Percentiles rank a stretch among this genome's conserved stretches.
Evolutionary conservation across 2,888 invertebrate species (phyloP).

Genomic region (Osmoderma eremita): DNA sequence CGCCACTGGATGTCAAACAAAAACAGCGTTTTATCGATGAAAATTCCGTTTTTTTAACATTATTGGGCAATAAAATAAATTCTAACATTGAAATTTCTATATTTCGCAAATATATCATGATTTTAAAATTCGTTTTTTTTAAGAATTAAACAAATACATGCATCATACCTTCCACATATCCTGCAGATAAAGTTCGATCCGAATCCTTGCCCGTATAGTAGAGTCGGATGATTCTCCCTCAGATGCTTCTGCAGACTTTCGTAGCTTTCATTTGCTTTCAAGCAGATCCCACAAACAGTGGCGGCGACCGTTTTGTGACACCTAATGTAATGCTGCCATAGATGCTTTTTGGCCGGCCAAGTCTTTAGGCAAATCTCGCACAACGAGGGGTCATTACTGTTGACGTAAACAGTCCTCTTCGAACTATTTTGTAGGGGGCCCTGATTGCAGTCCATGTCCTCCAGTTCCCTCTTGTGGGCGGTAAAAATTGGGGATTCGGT

Average conservation of each 20-base stretch:
- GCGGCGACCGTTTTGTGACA: slow-evolving; percentile 69
- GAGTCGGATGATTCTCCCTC: slow-evolving; percentile 64
- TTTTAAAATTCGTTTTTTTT: not conserved
- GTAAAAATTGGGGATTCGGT: slow-evolving; percentile 12
- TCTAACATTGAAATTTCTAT: no score
- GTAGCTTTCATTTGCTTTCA: slow-evolving; percentile 67
- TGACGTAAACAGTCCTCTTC: slow-evolving; percentile 67
- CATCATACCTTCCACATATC: slow-evolving; percentile 56
- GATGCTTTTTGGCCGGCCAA: slow-evolving; percentile 70
- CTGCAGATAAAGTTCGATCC: slow-evolving; percentile 70
- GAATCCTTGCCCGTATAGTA: slow-evolving; percentile 65
- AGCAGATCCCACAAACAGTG: slow-evolving; percentile 70
- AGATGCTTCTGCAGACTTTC: slow-evolving; percentile 65
- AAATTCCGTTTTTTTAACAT: no score
- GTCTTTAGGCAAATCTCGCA: slow-evolving; percentile 70
- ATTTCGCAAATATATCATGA: not conserved
- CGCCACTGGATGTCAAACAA: no score
- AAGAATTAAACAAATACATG: not conserved
- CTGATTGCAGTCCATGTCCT: slow-evolving; percentile 43
- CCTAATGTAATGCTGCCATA: slow-evolving; percentile 70
- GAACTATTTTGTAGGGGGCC: slow-evolving; percentile 56
- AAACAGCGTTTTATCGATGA: no score
- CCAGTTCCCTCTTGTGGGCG: slow-evolving; percentile 43
- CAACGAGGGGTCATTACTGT: slow-evolving; percentile 62
- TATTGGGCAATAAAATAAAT: no score